Percentiles rank a stretch among this genome's conserved stretches.
Evolutionary conservation across 1,140 invertebrate genomes (phyloP).

Genomic region (Papilio xuthus): DNA sequence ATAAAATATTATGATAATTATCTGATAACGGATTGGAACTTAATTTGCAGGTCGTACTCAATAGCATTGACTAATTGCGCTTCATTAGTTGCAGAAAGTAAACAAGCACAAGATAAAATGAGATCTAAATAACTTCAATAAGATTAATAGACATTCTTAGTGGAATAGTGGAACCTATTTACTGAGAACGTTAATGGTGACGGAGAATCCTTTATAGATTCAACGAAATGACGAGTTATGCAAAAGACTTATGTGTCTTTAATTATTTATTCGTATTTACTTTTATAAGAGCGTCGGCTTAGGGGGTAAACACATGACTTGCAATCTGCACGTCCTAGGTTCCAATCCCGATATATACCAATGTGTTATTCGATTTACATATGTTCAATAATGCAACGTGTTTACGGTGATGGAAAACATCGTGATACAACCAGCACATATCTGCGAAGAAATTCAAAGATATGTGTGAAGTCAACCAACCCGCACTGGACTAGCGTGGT

Average conservation of each 20-base stretch:
- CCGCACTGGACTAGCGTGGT: too few relatives aligned
- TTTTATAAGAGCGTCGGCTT: too few relatives aligned
- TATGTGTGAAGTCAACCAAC: too few relatives aligned
- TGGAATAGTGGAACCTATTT: not conserved
- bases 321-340: too few relatives aligned
- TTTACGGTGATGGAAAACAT: too few relatives aligned
- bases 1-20: not conserved
- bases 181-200: slow-evolving; percentile 7
- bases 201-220: slow-evolving; percentile 2
- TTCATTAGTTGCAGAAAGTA: slow-evolving; percentile 24
- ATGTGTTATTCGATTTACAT: too few relatives aligned
- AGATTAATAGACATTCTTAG: slow-evolving; percentile 18
- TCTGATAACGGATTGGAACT: not conserved
- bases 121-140: slow-evolving; percentile 15
- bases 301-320: too few relatives aligned
- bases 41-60: slow-evolving; percentile 1
- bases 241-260: not conserved
- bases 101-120: slow-evolving; percentile 18
- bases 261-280: not conserved
- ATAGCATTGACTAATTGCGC: slow-evolving; percentile 4
- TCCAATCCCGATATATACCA: too few relatives aligned
- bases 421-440: too few relatives aligned
- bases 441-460: too few relatives aligned
- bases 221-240: not conserved
- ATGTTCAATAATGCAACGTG: too few relatives aligned